A percentile compares a stretch with the other conserved stretches of the same genome.
Conservation (phyloP, 2,888 invertebrate species). For the Drosophila prostipennis region DNA sequence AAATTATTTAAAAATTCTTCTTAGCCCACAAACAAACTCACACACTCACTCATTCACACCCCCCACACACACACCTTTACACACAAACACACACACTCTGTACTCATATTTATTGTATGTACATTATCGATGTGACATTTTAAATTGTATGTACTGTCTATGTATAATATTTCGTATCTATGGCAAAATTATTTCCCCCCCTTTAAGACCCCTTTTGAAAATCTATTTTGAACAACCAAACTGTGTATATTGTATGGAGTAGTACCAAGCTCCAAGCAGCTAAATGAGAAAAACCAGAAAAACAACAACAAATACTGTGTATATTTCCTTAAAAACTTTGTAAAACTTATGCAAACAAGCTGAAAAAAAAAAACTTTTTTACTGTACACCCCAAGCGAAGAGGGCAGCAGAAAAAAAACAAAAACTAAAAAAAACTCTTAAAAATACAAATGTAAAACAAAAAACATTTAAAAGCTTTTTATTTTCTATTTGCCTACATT, state of each 20-base stretch:
- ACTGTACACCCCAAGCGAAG: slow-evolving; percentile 40
- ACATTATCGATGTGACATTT: slow-evolving; percentile 34
- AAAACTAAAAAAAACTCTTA: slow-evolving; percentile 28
- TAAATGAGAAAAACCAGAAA: slow-evolving; percentile 37
- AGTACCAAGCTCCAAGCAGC: slow-evolving; percentile 21
- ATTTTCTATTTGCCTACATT: slow-evolving; percentile 52
- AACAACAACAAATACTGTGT: slow-evolving; percentile 62
- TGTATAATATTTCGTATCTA: slow-evolving; percentile 30
- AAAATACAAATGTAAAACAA: slow-evolving; percentile 51
- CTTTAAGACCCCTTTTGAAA: neutral
- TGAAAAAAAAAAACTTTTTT: slow-evolving; percentile 37
- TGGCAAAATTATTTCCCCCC: slow-evolving; percentile 26
- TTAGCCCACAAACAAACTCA: slow-evolving; percentile 14
- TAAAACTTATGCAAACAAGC: slow-evolving; percentile 56
- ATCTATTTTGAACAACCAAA: slow-evolving; percentile 35
- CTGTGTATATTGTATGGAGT: slow-evolving; percentile 54
- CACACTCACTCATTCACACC: slow-evolving; percentile 19
- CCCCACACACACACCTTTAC: neutral
- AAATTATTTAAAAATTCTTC: slow-evolving; percentile 61
- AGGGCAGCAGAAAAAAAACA: slow-evolving; percentile 30
- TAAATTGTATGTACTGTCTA: slow-evolving; percentile 35
- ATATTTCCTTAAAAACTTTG: slow-evolving; percentile 72
- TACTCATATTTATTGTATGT: slow-evolving; percentile 31
- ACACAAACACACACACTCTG: slow-evolving; percentile 1
- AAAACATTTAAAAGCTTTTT: slow-evolving; percentile 60